Evolutionary conservation across 2,113 vertebrate genomes (phyloP), one percentile per base, ranked within the genome.

Genomic region (Dinomys branickii): DNA sequence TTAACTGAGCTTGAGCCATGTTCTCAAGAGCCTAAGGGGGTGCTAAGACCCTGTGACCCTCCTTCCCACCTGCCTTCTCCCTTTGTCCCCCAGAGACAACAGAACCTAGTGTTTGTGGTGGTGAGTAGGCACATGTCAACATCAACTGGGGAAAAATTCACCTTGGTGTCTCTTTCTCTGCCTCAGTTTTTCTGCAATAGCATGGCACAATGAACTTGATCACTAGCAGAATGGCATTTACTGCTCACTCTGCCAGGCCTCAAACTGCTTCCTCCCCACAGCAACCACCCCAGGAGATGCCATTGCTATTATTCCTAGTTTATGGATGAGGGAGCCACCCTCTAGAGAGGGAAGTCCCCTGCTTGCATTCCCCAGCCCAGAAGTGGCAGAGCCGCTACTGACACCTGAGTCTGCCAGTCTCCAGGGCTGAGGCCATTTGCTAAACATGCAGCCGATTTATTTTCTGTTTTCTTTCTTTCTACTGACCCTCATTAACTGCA

Each of bases 381-480:
- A 22, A 19, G 47, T 7, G 61, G 16, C 59, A 84, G 84, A 52
- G 28, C 47, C 1, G 3, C 22, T 0, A 2, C 35, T 47, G 52
- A 44, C 52, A 35, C 17, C 16, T 44, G n/a, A 0, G 0, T 33
- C 22, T 44, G 30, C 52, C 26, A 6, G 58, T 59, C n/a, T 59
- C 52, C 54, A 16, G n/a, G 81, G 14, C 10, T 1, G 26, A 12
- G 20, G 11, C 28, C 59, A 10, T 52, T 13, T 33, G 61, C 56
- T 35, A 50, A 16, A 35, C 35, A 12, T 1, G 13, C 10, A 50
- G 63, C 47, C 22, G 65, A 50, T 50, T 12, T 17, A 78, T 33
- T 88, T 85, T 82, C 83, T 63, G 30, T 63, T 73, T 92, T 81
- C 54, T 73, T 92, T 81, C 54, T 38, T 54, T 73, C 90, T 63